Evolutionary conservation across 1,140 invertebrate species (phyloP).

Genomic region (Trialeurodes vaporariorum): DNA sequence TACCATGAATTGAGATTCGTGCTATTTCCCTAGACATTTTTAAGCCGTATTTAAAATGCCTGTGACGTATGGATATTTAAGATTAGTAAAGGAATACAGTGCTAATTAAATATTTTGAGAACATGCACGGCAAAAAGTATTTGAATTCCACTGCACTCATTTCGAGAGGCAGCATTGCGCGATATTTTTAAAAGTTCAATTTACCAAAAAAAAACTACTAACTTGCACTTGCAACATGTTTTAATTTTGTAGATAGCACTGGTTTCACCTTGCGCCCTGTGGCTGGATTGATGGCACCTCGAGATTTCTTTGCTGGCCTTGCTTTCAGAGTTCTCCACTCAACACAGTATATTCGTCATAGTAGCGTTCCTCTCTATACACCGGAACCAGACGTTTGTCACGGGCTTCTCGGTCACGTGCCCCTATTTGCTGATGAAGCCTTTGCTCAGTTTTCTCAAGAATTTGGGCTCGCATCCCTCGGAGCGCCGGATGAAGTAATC

Average conservation of each 20-base stretch:
- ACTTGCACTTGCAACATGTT: too few relatives aligned
- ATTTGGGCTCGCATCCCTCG: constrained; percentile 88
- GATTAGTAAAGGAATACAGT: too few relatives aligned
- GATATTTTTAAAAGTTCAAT: too few relatives aligned
- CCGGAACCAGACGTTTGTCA: constrained; percentile 93
- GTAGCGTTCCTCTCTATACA: constrained; percentile 88
- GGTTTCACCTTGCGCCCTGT: constrained; percentile 94
- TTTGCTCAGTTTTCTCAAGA: constrained; percentile 99
- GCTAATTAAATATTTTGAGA: too few relatives aligned
- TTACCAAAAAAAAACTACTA: too few relatives aligned
- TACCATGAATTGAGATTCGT: too few relatives aligned
- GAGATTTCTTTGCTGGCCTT: constrained; percentile 94
- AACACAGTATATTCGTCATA: constrained; percentile 96
- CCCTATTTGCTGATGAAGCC: constrained; percentile 88
- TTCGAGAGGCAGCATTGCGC: too few relatives aligned
- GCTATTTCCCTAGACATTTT: too few relatives aligned
- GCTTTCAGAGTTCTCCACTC: constrained; percentile 98
- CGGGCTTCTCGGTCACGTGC: constrained; percentile 91
- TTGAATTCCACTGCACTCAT: too few relatives aligned
- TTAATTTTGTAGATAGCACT: constrained; percentile 79
- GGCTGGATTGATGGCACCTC: constrained; percentile 88
- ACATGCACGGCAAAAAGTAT: too few relatives aligned
- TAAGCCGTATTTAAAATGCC: too few relatives aligned
- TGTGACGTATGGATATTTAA: too few relatives aligned
- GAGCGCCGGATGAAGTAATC: constrained; percentile 93